phyloP scores from a whole-genome alignment of 1,140 invertebrate genomes.

The Metaphire vulgaris region DNA sequence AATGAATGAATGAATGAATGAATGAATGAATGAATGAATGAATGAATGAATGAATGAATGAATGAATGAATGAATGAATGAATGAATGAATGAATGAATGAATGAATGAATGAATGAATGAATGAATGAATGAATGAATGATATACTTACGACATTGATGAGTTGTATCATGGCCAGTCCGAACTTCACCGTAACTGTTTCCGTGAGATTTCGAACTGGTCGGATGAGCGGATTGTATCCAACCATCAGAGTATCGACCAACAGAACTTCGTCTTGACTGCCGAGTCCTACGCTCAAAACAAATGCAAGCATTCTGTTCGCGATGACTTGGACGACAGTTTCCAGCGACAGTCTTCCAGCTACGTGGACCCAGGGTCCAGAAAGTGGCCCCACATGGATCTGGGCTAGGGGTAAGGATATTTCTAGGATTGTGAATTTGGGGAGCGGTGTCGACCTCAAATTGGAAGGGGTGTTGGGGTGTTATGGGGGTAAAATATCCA shows the following conservation, averaged over 20 bases:
- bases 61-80: slow-evolving; percentile 15
- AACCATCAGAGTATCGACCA: slow-evolving; percentile 87
- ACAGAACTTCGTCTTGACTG: slow-evolving; percentile 40
- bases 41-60: slow-evolving; percentile 13
- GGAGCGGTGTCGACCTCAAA: too few species aligned
- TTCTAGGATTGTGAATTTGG: too few species aligned
- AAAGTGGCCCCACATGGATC: too few species aligned
- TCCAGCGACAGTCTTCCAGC: too few species aligned
- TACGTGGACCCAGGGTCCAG: too few species aligned
- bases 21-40: slow-evolving; percentile 16
- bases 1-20: background rate
- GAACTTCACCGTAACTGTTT: slow-evolving; percentile 91
- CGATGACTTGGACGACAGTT: too few species aligned
- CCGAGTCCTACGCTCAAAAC: slow-evolving; percentile 36
- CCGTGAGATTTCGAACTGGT: slow-evolving; percentile 93
- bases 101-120: slow-evolving; percentile 12
- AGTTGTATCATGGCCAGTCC: slow-evolving; percentile 95
- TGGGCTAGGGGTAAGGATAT: too few species aligned
- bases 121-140: slow-evolving; percentile 6
- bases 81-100: slow-evolving; percentile 14
- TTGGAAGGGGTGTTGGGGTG: too few species aligned
- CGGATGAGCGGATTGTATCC: slow-evolving; percentile 98
- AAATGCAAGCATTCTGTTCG: too few species aligned
- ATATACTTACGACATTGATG: slow-evolving; percentile 83
- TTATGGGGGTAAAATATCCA: too few species aligned